Evolutionary conservation across 2,888 invertebrate species (phyloP).

Genomic region (Malthinus seriepunctatus): DNA sequence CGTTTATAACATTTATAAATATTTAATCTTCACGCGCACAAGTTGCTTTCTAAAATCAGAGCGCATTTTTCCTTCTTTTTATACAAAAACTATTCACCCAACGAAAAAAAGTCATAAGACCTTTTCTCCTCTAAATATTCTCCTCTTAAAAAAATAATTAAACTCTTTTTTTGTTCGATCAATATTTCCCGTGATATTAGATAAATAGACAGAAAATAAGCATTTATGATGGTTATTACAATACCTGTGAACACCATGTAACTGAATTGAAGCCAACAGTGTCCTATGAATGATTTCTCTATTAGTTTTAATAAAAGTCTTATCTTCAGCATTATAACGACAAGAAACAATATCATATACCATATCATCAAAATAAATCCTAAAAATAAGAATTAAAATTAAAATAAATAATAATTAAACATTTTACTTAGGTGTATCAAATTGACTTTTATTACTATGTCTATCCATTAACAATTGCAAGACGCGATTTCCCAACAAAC

Average conservation of each 20-base stretch:
- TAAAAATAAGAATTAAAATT: conserved; percentile 23
- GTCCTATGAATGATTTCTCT: conserved; percentile 57
- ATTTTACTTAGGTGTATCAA: conserved; percentile 55
- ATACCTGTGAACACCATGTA: conserved; percentile 49
- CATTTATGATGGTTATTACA: no score
- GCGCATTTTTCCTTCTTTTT: no score
- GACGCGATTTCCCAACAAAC: conserved; percentile 60
- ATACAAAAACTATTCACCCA: no score
- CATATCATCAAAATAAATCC: conserved; percentile 55
- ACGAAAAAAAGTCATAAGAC: no score
- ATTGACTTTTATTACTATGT: conserved; percentile 54
- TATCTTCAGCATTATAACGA: conserved; percentile 55
- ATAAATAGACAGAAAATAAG: no score
- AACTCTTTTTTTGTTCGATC: no score
- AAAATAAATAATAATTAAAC: neutral
- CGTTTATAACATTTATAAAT: no score
- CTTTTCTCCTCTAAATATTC: no score
- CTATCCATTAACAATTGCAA: conserved; percentile 62
- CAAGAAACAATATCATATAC: conserved; percentile 55
- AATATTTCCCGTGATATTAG: no score
- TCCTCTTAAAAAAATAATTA: no score
- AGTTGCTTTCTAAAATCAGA: no score
- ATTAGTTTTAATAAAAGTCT: conserved; percentile 57
- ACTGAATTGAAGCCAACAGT: conserved; percentile 53
- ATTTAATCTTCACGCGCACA: no score